Evolutionary conservation across 30 jellyfish, hydroid and myxozoan species (phyloP), one percentile per base, ranked within the genome.

Genomic region (Turritopsis rubra): DNA sequence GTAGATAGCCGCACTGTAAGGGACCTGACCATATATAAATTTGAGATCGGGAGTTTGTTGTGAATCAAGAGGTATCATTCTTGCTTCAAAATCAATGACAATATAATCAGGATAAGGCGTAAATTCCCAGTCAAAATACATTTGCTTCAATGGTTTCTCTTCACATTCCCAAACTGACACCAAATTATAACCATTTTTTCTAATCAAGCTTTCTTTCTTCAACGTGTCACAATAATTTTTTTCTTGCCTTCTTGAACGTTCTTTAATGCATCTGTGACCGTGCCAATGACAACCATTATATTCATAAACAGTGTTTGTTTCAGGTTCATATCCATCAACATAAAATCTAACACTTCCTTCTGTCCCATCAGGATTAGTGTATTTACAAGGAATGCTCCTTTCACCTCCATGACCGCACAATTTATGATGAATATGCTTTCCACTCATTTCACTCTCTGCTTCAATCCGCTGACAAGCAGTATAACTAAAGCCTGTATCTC

Each of bases 51-150:
- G n/a, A n/a, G n/a, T n/a, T n/a, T n/a, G n/a, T n/a, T n/a, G n/a
- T n/a, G n/a, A n/a, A n/a, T n/a, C n/a, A n/a, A n/a, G n/a, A n/a
- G n/a, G n/a, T n/a, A n/a, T n/a, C n/a, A n/a, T n/a, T n/a, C n/a
- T n/a, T n/a, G 85, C 85, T 52, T 78, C 80, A 78, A 78, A 78
- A 29, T 28, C 85, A 78, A 26, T 8, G 18, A 78, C 80, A 8
- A 29, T 16, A 26, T 26, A 78, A 29, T 78, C 19, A 18, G 85
- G 80, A 78, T 78, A 8, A 8, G 80, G 85, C 7, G 65, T 78
- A 78, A 78, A 78, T 29, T 29, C 29, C 83, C 22, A 3, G 19
- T 78, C 22, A n/a, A 74, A 74, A n/a, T n/a, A 74, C 60, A 3
- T 5, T 5, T 41, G 5, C 9, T 3, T 13, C 60, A 3, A 3